Evolutionary conservation across 2,888 invertebrate genomes (phyloP), one percentile per base, ranked within the genome.

Genomic region (Abrostola triplasia): DNA sequence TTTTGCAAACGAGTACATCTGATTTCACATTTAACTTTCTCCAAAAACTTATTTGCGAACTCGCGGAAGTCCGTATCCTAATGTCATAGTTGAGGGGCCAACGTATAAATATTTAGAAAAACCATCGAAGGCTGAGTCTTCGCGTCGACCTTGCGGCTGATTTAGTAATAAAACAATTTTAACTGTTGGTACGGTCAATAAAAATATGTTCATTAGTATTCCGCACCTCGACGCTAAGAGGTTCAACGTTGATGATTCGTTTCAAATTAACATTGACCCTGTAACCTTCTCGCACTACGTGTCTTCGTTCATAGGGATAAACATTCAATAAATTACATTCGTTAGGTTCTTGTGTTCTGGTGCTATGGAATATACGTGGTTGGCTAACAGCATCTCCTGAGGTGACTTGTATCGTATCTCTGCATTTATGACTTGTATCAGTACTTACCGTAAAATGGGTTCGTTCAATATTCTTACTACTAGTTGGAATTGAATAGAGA

Each of bases 21-120:
- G 88, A 90, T 90, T 91, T 90, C 90, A 90, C 90, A 88, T 89
- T 88, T 79, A 67, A 89, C 91, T 91, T 91, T 91, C 91, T 86
- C 89, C 84, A 58, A 44, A 74, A 75, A 81, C 7, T 86, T 88
- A 85, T 85, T 84, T 83, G 79, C 78, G 73, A 77, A 50, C 48
- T 79, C 70, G 70, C 81, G 82, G 83, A 82, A 81, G 80, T 79
- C 70, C 57, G 63, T 56, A 74, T 70, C 70, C 66, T 73, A 60
- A 68, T 68, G 60, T 66, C 67, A 59, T 61, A 62, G 58, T 66
- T 61, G 63, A 66, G 66, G 67, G 68, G 71, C 57, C 56, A 42
- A 54, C 36, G 50, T 55, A 55, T 60, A 67, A 58, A 77, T 69
- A 73, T 71, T 77, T 64, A 73, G 73, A 70, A 78, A 73, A 71